These are phyloP conservation scores for Mionectes olivaceus DNA, from an alignment of 2,797 vertebrate genomes.

Conservation along the genomic window DNA sequence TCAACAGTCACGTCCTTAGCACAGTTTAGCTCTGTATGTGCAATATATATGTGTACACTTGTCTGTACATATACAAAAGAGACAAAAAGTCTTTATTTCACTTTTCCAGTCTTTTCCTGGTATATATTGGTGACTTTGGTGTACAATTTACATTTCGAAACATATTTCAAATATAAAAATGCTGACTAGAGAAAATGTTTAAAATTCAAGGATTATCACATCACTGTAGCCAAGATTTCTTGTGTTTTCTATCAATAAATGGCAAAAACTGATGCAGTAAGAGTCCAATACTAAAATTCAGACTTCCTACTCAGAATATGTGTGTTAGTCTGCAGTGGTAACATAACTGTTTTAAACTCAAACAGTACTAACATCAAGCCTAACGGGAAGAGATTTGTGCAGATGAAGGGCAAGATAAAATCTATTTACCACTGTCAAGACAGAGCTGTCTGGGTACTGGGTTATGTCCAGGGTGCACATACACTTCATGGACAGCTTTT, in stretches of 20 bases:
- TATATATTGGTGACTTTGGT: neutral
- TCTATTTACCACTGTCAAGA: neutral
- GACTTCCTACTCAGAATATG: neutral
- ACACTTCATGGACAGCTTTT: neutral
- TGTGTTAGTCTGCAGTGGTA: neutral
- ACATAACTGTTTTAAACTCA: neutral
- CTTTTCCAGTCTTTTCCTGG: neutral
- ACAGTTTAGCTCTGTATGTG: neutral
- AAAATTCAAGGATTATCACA: constrained; percentile 1
- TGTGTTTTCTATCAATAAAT: neutral
- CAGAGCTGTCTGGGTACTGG: neutral
- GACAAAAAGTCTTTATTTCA: neutral
- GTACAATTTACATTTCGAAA: constrained; percentile 29
- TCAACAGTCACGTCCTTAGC: neutral
- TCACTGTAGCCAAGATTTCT: neutral
- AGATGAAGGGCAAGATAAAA: neutral
- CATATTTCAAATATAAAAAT: neutral
- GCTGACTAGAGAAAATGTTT: neutral
- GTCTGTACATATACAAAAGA: neutral
- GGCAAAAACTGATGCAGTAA: neutral
- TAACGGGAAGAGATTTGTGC: neutral
- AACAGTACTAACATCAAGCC: neutral
- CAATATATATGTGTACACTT: neutral
- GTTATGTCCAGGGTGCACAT: neutral
- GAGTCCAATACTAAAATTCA: neutral